phyloP scores from a whole-genome alignment of 2,888 invertebrate species.

The Lasioglossum zephyrum region DNA sequence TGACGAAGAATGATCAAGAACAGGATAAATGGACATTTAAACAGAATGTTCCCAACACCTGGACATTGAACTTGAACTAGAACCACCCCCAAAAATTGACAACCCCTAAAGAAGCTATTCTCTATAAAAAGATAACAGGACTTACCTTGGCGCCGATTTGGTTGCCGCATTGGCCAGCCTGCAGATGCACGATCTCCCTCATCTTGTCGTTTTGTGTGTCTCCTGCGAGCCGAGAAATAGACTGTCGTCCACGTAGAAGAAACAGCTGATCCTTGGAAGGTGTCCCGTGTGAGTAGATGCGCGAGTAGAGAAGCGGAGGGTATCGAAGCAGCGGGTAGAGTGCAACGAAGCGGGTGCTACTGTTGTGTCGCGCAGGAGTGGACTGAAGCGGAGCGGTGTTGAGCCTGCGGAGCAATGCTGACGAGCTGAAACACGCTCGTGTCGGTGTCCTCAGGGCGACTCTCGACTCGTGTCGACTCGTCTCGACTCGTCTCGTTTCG shows the following conservation, averaged over 20 bases:
- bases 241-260: neutral
- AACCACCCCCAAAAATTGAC: neutral
- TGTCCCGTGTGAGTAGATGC: neutral
- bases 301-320: slow-evolving; percentile 5
- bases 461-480: slow-evolving; percentile 41
- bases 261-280: slow-evolving; percentile 54
- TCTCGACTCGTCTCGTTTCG: slow-evolving; percentile 4
- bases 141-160: slow-evolving; percentile 87
- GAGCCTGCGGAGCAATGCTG: slow-evolving; percentile 58
- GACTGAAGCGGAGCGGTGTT: slow-evolving; percentile 43
- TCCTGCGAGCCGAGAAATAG: neutral
- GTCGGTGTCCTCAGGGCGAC: slow-evolving; percentile 67
- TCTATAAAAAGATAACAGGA: neutral
- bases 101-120: neutral
- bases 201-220: slow-evolving; percentile 77
- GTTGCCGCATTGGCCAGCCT: slow-evolving; percentile 88
- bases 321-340: slow-evolving; percentile 23
- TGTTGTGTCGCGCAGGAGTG: slow-evolving; percentile 51
- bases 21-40: neutral
- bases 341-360: slow-evolving; percentile 56
- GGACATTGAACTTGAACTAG: neutral
- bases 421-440: slow-evolving; percentile 59
- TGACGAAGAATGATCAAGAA: neutral
- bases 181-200: slow-evolving; percentile 88
- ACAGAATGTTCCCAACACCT: too few relatives aligned